phyloP scores from a whole-genome alignment of 2,888 invertebrate genomes.

The Camponotus fellah region DNA sequence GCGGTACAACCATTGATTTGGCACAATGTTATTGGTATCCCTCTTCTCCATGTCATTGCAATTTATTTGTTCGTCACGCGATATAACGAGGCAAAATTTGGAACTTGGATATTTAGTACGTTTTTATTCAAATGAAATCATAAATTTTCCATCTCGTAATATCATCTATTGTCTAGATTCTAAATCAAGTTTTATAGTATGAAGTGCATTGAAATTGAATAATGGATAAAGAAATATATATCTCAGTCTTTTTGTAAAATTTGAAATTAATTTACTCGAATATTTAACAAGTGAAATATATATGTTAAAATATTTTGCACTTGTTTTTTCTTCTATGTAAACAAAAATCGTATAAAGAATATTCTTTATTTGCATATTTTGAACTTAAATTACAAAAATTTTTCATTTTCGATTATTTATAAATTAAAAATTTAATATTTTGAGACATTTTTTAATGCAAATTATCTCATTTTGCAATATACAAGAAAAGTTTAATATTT shows the following conservation, averaged over 20 bases:
- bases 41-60: conserved; percentile 86
- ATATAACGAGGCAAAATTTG: conserved; percentile 83
- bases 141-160: not conserved
- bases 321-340: too few relatives aligned
- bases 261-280: not conserved
- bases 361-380: too few relatives aligned
- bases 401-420: too few relatives aligned
- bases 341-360: too few relatives aligned
- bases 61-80: conserved; percentile 84
- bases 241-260: not conserved
- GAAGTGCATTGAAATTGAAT: not conserved
- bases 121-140: conserved; percentile 69
- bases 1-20: conserved; percentile 88
- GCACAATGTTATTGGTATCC: conserved; percentile 88
- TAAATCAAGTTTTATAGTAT: not conserved
- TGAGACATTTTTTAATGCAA: too few relatives aligned
- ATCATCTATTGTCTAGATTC: not conserved
- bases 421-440: too few relatives aligned
- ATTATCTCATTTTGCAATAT: too few relatives aligned
- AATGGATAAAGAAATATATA: not conserved
- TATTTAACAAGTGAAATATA: not conserved
- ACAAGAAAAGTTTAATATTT: too few relatives aligned
- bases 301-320: not conserved
- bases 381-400: too few relatives aligned
- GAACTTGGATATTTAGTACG: conserved; percentile 89